Percentiles rank a stretch among this genome's conserved stretches.
Evolutionary conservation across 2,113 vertebrate species (phyloP).

Genomic region (Saguinus imperator): DNA sequence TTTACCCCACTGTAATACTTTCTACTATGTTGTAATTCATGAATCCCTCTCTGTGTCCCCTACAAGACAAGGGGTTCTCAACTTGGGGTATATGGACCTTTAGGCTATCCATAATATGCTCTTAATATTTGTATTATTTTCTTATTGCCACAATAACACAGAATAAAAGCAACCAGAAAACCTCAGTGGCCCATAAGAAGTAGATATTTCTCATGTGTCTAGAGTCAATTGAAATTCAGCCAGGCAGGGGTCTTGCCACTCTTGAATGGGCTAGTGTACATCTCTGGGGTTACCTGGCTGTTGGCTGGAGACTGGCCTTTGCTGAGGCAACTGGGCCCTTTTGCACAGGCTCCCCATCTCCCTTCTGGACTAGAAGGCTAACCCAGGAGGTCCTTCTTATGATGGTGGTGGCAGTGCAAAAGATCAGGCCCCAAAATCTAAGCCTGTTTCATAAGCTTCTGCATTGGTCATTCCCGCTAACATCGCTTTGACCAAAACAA

Average conservation of each 20-base stretch:
- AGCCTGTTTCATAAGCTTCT: not conserved
- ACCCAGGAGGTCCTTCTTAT: not conserved
- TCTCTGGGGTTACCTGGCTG: not conserved
- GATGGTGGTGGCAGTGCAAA: not conserved
- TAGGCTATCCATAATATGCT: not conserved
- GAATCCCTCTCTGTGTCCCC: not conserved
- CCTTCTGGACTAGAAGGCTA: not conserved
- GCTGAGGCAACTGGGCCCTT: not conserved
- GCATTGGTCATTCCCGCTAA: not conserved
- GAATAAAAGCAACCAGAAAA: not conserved
- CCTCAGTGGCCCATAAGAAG: not conserved
- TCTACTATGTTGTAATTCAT: fast-evolving
- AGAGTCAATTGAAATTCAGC: not conserved
- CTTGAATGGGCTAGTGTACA: not conserved
- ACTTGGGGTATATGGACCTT: not conserved
- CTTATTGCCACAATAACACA: not conserved
- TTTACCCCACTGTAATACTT: fast-evolving
- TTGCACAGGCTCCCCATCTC: not conserved
- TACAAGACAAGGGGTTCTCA: not conserved
- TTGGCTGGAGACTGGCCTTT: not conserved
- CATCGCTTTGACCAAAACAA: not conserved
- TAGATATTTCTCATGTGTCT: not conserved
- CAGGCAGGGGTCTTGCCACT: not conserved
- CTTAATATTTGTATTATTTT: not conserved
- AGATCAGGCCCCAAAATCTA: not conserved